Base-by-base conservation (phyloP, 2,888 invertebrate species). In the Cremastinae sp. region DNA sequence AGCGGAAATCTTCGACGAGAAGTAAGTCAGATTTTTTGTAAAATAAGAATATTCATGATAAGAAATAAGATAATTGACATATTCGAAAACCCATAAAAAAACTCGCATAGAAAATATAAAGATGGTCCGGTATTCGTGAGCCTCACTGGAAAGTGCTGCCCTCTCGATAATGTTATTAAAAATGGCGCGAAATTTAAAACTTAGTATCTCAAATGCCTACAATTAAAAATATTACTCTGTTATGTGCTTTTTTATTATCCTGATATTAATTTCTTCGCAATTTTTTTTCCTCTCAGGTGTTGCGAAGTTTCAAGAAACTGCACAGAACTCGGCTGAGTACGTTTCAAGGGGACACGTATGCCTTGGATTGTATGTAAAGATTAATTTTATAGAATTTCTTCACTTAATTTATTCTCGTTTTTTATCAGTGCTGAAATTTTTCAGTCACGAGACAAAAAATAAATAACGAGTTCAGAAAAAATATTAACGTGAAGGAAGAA, bases 401-500 rank as follows among this genome's bases (percentile, higher is more conserved):
- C 43, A 18, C 61, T 14, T n/a, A 9, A 51, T 61, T 38, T 43
- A 65, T 38, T 59, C 38, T 47, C 64, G 7, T 75, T 22, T 56
- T 75, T 78, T 62, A 10, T 41, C 53, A 12, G 38, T 38, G 38
- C 14, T 71, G 47, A 1, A 47, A 51, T 68, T 68, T 61, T 80
- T 66, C 49, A 91, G 94, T 92, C 79, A 93, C 93, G 0, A 92
- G 96, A 83, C 81, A 90, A n/a, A 93, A 93, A 90, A 95, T 96
- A 74, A 96, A 96, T 88, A 93, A 94, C 59, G 94, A 94, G 84
- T 96, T 93, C 88, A 91, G 89, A 79, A 94, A 94, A 87, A 92
- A 95, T 86, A 93, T 92, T 86, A 84, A 91, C 84, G 91, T 95
- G 16, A 90, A 90, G 2, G 92, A 95, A 84, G 87, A 89, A 74